A percentile compares a stretch with the other conserved stretches of the same genome.
Evolutionary conservation across 2,888 invertebrate genomes (phyloP).

Genomic region (Eutolmus rufibarbis): DNA sequence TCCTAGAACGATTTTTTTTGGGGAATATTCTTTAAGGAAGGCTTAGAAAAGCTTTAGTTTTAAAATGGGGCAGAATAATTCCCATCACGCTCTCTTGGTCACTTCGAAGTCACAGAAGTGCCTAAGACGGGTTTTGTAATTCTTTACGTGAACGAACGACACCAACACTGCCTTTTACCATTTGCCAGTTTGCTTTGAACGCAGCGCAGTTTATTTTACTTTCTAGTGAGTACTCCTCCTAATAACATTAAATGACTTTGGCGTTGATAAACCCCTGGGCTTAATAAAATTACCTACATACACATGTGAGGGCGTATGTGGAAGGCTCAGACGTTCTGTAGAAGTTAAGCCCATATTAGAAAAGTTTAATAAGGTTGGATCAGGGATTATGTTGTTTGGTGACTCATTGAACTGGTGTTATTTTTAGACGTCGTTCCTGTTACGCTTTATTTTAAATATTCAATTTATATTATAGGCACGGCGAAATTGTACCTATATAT

Average conservation of each 20-base stretch:
- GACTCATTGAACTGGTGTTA: neutral
- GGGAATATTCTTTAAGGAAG: neutral
- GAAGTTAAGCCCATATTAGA: neutral
- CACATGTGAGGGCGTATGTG: neutral
- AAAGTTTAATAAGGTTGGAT: neutral
- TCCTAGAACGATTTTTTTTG: neutral
- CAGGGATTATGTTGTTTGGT: neutral
- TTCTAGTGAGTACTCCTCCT: constrained; percentile 1
- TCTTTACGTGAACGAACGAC: constrained; percentile 13
- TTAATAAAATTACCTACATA: neutral
- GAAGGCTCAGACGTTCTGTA: neutral
- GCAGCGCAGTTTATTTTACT: neutral
- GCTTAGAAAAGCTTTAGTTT: neutral
- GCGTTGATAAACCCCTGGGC: neutral
- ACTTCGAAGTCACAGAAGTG: constrained; percentile 1
- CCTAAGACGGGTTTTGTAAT: neutral
- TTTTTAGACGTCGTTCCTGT: neutral
- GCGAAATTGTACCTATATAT: too few species aligned
- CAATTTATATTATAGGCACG: neutral
- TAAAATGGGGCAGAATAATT: neutral
- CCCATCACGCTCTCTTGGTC: constrained; percentile 13
- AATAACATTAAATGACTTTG: neutral
- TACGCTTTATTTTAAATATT: neutral
- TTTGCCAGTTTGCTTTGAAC: neutral
- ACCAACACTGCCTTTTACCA: neutral